phyloP scores from a whole-genome alignment of 2,888 invertebrate genomes.

The Cryptus armator region DNA sequence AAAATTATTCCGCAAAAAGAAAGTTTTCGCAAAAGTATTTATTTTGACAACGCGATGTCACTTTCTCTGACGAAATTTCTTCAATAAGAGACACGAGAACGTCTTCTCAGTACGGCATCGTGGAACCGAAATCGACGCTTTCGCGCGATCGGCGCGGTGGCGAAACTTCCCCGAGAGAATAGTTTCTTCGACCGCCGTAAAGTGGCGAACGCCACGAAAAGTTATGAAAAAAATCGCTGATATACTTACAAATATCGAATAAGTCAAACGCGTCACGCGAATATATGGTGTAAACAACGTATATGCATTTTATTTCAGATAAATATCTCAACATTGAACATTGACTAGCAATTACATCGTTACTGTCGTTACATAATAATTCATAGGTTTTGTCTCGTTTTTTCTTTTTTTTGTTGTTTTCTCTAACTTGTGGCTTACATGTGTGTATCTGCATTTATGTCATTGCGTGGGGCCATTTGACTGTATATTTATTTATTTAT shows the following conservation, averaged over 20 bases:
- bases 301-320: conserved; percentile 81
- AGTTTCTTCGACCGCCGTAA: no score
- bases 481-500: conserved; percentile 46
- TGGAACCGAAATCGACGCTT: no score
- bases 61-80: no score
- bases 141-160: no score
- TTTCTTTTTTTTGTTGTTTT: conserved; percentile 39
- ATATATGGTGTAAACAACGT: conserved; percentile 81
- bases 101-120: no score
- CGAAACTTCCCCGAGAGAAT: no score
- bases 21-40: no score
- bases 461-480: conserved; percentile 50
- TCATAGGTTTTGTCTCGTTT: conserved; percentile 70
- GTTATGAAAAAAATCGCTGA: no score
- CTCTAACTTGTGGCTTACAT: conserved; percentile 25
- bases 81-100: no score
- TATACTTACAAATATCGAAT: neutral
- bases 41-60: no score
- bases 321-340: conserved; percentile 83
- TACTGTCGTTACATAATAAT: conserved; percentile 73
- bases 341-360: conserved; percentile 81
- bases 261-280: neutral
- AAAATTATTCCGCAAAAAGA: no score
- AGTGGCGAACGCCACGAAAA: no score
- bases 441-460: conserved; percentile 64